Base-by-base conservation (phyloP, 2,113 vertebrate genomes). In the Sorex fumeus region DNA sequence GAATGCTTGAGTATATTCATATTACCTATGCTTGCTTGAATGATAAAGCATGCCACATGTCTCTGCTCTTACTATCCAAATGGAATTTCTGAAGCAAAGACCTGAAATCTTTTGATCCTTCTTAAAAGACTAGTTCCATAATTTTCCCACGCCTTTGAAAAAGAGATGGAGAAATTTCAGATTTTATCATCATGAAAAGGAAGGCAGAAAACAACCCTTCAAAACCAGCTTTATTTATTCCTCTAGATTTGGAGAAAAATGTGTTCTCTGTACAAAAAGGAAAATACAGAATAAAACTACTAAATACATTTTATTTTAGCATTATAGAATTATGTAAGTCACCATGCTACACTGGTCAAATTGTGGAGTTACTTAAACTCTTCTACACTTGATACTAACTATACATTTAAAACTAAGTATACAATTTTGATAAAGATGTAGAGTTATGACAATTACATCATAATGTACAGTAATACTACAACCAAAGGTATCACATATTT, bases 401-500 rank as follows among this genome's bases (percentile, higher is more conserved):
- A 40, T 40, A 40, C 40, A 40, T 40, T 71, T 80, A 69, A 50
- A 62, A 36, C 27, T 66, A 88, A 21, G 23, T 64, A 75, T 45
- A 25, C 60, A 62, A 25, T 70, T 53, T 81, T 66, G 23, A n/a
- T 50, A 50, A 50, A 88, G 88, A 40, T 50, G 21, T 28, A 70
- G 2, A n/a, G 34, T 47, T 71, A 30, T 85, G 25, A 84, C 67
- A 77, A 66, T 47, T 32, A 81, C 50, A n/a, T 70, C 62, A 60
- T 84, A 84, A 67, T 77, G 72, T 45, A 76, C 21, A 81, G 10
- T 67, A 21, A 13, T 23, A 81, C 86, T 72, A 18, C 8, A 40
- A 34, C 15, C 69, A 74, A 85, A 87, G 11, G 15, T 30, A 53
- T 83, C 57, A 78, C 62, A 30, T 76, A n/a, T 94, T 82, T 43